Conservation (phyloP, 2,113 vertebrate species). For the Rhinolophus sinicus region DNA sequence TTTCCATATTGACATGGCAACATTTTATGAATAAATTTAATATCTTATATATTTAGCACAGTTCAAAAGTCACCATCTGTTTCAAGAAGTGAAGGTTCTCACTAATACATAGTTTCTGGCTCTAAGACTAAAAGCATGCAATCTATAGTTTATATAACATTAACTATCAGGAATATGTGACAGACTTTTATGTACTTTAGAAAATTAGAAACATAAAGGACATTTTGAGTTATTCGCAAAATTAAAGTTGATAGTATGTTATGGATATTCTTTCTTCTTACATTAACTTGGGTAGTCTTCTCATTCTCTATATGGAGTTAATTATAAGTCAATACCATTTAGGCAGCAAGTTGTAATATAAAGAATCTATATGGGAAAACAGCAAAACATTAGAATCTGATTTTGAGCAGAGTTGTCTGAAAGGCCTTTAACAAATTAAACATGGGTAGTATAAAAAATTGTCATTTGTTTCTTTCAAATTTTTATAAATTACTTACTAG, state of each 20-base stretch:
- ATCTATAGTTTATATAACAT: constrained; percentile 40
- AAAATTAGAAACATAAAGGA: constrained; percentile 17
- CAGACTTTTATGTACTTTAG: neutral
- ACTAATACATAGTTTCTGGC: constrained; percentile 44
- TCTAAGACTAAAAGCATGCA: constrained; percentile 12
- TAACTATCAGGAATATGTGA: neutral
- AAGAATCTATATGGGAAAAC: neutral
- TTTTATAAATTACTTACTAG: neutral
- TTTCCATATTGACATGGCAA: constrained; percentile 62
- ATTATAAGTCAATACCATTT: neutral
- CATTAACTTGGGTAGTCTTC: neutral
- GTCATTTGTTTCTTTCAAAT: constrained; percentile 7
- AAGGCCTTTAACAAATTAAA: neutral
- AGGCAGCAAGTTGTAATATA: neutral
- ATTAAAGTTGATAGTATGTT: neutral
- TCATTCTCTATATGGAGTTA: neutral
- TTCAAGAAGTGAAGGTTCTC: constrained; percentile 48
- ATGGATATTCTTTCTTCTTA: constrained; percentile 13
- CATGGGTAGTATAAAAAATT: neutral
- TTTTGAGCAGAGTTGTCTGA: neutral
- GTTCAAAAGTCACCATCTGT: constrained; percentile 74
- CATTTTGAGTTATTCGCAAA: neutral
- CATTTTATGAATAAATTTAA: constrained; percentile 67
- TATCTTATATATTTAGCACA: constrained; percentile 69
- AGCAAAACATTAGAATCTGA: neutral